phyloP scores from a whole-genome alignment of 2,797 vertebrate genomes.

The Sebastes vulpes region DNA sequence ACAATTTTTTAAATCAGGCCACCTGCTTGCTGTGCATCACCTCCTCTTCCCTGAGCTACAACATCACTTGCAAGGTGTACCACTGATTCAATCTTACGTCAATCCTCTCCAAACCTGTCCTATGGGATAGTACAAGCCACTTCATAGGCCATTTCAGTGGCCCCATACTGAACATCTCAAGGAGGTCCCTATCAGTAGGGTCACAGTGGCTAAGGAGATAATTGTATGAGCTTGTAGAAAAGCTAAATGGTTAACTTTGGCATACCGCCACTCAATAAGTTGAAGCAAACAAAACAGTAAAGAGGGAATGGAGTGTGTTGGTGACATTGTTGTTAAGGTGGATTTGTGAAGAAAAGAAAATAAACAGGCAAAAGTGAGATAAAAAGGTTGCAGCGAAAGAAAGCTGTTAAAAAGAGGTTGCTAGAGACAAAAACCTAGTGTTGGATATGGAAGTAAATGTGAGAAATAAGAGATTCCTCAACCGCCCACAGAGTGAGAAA shows the following conservation, averaged over 20 bases:
- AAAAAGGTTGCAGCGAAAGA: background rate
- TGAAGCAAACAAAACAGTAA: background rate
- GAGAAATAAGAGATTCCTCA: slow-evolving; percentile 5
- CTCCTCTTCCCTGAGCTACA: slow-evolving; percentile 14
- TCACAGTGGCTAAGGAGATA: slow-evolving; percentile 70
- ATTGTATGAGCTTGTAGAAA: slow-evolving; percentile 49
- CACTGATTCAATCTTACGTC: slow-evolving; percentile 31
- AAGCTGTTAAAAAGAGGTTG: background rate
- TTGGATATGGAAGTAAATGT: slow-evolving; percentile 18
- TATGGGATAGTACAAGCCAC: background rate
- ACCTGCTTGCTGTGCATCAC: slow-evolving; percentile 16
- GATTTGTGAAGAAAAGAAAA: background rate
- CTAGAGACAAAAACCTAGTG: background rate
- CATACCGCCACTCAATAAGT: background rate
- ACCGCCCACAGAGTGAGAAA: slow-evolving; percentile 55
- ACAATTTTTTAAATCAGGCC: slow-evolving; percentile 41
- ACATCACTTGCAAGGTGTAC: background rate
- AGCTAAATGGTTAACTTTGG: slow-evolving; percentile 62
- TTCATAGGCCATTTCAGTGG: background rate
- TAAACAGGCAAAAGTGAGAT: background rate
- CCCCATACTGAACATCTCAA: background rate
- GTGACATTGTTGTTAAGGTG: background rate
- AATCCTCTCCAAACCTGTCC: slow-evolving; percentile 4
- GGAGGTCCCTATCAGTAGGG: slow-evolving; percentile 41
- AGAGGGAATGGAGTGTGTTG: background rate